Conservation (phyloP, 2,888 invertebrate genomes). For the Phortica okadai region DNA sequence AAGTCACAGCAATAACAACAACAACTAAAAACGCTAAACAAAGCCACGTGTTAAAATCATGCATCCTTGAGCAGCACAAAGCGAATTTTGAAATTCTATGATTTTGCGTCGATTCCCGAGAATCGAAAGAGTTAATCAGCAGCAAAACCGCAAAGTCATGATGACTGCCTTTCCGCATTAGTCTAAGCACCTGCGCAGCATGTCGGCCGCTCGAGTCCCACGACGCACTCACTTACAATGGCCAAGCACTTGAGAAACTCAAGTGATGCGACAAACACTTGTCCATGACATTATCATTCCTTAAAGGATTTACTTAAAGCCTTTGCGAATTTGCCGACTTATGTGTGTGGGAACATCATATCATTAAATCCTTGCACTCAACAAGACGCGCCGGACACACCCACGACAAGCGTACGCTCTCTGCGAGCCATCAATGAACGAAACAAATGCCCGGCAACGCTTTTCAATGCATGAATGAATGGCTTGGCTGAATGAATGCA, state of each 20-base stretch:
- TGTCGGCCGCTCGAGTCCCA: conserved; percentile 45
- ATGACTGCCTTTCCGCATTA: conserved; percentile 40
- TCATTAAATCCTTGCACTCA: conserved; percentile 57
- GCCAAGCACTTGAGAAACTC: conserved; percentile 47
- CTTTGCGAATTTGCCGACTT: conserved; percentile 65
- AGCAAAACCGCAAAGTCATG: conserved; percentile 52
- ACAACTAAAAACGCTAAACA: neutral
- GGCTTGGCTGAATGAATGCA: conserved; percentile 49
- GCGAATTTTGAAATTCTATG: conserved; percentile 48
- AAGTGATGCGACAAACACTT: conserved; percentile 58
- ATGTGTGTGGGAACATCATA: conserved; percentile 58
- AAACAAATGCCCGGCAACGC: neutral
- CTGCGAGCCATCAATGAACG: neutral
- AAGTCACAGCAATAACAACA: neutral
- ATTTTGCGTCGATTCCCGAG: conserved; percentile 39
- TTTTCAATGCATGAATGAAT: conserved; percentile 35
- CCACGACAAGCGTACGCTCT: neutral
- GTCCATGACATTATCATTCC: conserved; percentile 57
- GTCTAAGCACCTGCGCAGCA: conserved; percentile 55
- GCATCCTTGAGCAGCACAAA: conserved; percentile 13
- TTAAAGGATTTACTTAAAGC: conserved; percentile 60
- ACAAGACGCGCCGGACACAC: conserved; percentile 12
- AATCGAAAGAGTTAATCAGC: conserved; percentile 38
- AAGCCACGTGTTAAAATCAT: neutral
- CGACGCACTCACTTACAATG: conserved; percentile 43